A percentile compares a stretch with the other conserved stretches of the same genome.
These are phyloP conservation scores for Lasioglossum pauxillum DNA, from an alignment of 2,888 invertebrate genomes.

Conservation along the genomic window DNA sequence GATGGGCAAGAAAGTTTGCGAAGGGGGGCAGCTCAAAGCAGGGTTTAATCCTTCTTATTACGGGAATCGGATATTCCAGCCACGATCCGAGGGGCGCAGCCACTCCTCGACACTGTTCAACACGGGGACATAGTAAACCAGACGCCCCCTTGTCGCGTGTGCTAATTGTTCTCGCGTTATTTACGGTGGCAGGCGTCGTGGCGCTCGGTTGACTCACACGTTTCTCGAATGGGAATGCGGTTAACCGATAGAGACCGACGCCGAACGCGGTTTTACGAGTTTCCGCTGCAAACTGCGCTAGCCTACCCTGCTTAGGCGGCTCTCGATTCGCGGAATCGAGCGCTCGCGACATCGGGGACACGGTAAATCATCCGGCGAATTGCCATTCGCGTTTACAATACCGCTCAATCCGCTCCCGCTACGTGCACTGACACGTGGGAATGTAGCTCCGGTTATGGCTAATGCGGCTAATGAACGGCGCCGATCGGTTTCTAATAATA, in stretches of 20 bases:
- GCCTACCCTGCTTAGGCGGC: neutral
- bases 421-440: conserved; percentile 22
- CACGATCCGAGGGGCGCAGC: conserved; percentile 59
- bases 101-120: conserved; percentile 54
- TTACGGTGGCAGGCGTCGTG: conserved; percentile 68
- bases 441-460: conserved; percentile 6
- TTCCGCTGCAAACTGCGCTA: conserved; percentile 49
- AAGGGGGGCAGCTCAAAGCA: conserved; percentile 20
- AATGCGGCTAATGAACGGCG: conserved; percentile 1
- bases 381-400: conserved; percentile 42
- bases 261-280: conserved; percentile 63
- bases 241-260: conserved; percentile 57
- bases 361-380: conserved; percentile 54
- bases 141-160: conserved; percentile 62
- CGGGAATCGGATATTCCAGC: conserved; percentile 72
- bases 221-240: conserved; percentile 69
- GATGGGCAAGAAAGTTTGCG: conserved; percentile 28
- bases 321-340: conserved; percentile 51
- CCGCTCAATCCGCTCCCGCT: conserved; percentile 26
- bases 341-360: conserved; percentile 16
- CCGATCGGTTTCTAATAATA: conserved; percentile 13
- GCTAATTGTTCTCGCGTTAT: conserved; percentile 77
- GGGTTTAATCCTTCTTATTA: conserved; percentile 69
- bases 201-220: conserved; percentile 62
- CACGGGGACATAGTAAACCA: conserved; percentile 2